phyloP scores from a whole-genome alignment of 1,140 invertebrate species.

The Lucilia cuprina region DNA sequence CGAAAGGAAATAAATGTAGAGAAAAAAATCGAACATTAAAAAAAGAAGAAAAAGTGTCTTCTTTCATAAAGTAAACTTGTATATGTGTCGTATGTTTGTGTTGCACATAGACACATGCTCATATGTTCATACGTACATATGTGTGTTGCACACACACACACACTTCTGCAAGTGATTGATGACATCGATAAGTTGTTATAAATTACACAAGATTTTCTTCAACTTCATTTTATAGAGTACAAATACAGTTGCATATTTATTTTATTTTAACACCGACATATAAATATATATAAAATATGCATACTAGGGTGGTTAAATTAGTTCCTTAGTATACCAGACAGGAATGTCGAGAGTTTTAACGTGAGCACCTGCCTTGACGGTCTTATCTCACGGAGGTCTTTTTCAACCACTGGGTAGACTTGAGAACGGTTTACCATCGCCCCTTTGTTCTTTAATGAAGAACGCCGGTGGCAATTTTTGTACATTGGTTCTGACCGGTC shows the following conservation, averaged over 20 bases:
- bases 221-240: constrained; percentile 33
- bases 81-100: not conserved
- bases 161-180: constrained; percentile 50
- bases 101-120: not conserved
- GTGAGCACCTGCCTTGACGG: too few relatives aligned
- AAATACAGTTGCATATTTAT: not conserved
- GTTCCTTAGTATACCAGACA: too few relatives aligned
- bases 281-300: too few relatives aligned
- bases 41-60: constrained; percentile 5
- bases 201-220: constrained; percentile 46
- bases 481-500: too few relatives aligned
- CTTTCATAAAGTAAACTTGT: not conserved
- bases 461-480: too few relatives aligned
- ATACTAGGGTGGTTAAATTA: too few relatives aligned
- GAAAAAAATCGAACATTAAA: not conserved
- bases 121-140: too few relatives aligned
- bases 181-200: constrained; percentile 59
- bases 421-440: too few relatives aligned
- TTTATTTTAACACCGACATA: not conserved
- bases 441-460: too few relatives aligned
- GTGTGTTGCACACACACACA: not conserved
- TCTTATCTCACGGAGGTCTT: too few relatives aligned
- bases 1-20: not conserved
- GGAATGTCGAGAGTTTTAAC: too few relatives aligned
- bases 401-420: too few relatives aligned